These are phyloP conservation scores for Carollia perspicillata DNA, from an alignment of 2,113 vertebrate species.

Conservation along the genomic window DNA sequence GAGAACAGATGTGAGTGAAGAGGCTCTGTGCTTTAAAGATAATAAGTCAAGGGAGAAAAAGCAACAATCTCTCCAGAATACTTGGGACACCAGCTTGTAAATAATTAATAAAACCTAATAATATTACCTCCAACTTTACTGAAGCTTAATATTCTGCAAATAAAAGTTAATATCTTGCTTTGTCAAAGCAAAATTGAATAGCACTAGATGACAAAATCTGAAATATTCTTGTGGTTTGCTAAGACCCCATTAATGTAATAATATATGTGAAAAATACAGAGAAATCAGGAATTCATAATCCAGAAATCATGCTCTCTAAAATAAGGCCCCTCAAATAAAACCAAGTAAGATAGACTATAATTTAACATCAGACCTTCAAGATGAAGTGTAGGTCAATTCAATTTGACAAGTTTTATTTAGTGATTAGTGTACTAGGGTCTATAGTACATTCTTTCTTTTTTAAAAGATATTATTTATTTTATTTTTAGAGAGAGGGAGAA, in stretches of 20 bases:
- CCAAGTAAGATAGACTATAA: neutral
- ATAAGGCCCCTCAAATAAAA: neutral
- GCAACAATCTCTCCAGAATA: neutral
- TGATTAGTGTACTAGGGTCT: neutral
- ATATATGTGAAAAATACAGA: neutral
- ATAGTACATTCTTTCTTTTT: no score
- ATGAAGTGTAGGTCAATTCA: neutral
- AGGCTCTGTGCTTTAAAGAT: neutral
- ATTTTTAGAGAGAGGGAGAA: no score
- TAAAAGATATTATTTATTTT: no score
- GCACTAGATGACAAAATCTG: neutral
- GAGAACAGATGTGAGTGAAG: neutral
- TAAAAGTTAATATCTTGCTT: slow-evolving; percentile 28
- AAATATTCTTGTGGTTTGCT: neutral
- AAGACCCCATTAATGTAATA: neutral
- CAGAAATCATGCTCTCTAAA: neutral
- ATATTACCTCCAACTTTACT: neutral
- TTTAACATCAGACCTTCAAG: neutral
- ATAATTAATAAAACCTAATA: neutral
- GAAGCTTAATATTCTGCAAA: slow-evolving; percentile 37
- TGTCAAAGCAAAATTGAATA: neutral
- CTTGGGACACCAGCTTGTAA: neutral
- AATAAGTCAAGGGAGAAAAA: neutral
- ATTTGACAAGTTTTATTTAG: neutral
- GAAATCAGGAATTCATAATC: neutral